These are phyloP conservation scores for Phorcus lineatus DNA, from an alignment of 2,888 invertebrate species.

Conservation along the genomic window DNA sequence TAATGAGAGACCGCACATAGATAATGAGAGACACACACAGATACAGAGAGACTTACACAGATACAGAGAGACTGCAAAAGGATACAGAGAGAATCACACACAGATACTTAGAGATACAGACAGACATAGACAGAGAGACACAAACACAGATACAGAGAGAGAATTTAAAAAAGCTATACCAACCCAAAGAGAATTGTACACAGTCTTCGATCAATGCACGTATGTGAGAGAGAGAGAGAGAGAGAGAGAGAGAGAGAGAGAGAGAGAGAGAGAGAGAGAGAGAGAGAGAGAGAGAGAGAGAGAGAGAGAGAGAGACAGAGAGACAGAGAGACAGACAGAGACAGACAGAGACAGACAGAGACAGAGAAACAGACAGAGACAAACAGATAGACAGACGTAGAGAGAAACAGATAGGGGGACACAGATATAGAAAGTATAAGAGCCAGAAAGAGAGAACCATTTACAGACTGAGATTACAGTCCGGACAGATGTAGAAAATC, in stretches of 20 bases:
- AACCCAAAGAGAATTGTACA: too few relatives aligned
- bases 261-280: background rate
- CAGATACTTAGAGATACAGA: too few relatives aligned
- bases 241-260: background rate
- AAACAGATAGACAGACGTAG: constrained; percentile 14
- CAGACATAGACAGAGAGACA: too few relatives aligned
- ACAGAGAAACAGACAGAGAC: background rate
- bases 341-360: background rate
- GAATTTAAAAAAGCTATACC: too few relatives aligned
- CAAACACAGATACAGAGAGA: too few relatives aligned
- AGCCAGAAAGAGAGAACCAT: background rate
- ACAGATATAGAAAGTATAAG: constrained; percentile 1
- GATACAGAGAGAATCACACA: too few relatives aligned
- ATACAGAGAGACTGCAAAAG: too few relatives aligned
- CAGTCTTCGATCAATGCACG: too few relatives aligned
- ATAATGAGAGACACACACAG: too few relatives aligned
- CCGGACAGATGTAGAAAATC: background rate
- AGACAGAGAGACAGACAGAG: constrained; percentile 3
- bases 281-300: constrained; percentile 16
- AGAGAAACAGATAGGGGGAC: constrained; percentile 25
- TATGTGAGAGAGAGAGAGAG: background rate
- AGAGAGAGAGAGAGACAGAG: background rate
- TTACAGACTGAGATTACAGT: background rate
- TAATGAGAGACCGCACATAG: too few relatives aligned
- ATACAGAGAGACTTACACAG: too few relatives aligned